Conservation (phyloP, 2,888 invertebrate genomes). For the Aphidoletes aphidimyza region DNA sequence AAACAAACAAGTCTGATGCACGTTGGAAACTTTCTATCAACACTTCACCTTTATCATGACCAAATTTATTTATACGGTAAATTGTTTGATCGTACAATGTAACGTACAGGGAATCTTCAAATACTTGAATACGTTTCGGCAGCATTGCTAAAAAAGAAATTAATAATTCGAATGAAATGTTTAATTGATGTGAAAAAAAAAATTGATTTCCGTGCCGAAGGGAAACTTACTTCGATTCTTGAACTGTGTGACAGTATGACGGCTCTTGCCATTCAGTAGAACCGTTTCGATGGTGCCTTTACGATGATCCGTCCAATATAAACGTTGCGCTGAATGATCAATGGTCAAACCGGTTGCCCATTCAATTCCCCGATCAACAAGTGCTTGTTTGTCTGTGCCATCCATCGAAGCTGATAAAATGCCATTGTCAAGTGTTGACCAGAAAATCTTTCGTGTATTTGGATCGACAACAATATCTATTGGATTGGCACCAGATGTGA, state of each 20-base stretch:
- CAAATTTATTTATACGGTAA: slow-evolving; percentile 75
- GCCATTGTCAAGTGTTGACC: slow-evolving; percentile 78
- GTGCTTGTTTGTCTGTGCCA: slow-evolving; percentile 70
- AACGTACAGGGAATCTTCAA: slow-evolving; percentile 77
- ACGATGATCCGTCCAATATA: slow-evolving; percentile 89
- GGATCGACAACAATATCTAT: slow-evolving; percentile 78
- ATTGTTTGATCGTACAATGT: slow-evolving; percentile 75
- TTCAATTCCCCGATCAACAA: slow-evolving; percentile 73
- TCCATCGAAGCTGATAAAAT: slow-evolving; percentile 76
- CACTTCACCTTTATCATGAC: slow-evolving; percentile 69
- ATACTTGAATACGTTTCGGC: slow-evolving; percentile 78
- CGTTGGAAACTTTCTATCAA: slow-evolving; percentile 70
- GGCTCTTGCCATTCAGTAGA: slow-evolving; percentile 75
- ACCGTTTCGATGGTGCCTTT: slow-evolving; percentile 77
- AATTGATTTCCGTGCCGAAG: too few species aligned
- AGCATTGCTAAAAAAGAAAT: slow-evolving; percentile 68
- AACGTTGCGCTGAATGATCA: slow-evolving; percentile 76
- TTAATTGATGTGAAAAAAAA: slow-evolving; percentile 50
- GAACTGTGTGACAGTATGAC: slow-evolving; percentile 71
- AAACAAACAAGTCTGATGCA: slow-evolving; percentile 74
- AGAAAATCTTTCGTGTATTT: slow-evolving; percentile 73
- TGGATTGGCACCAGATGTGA: slow-evolving; percentile 71
- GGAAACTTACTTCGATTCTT: slow-evolving; percentile 65
- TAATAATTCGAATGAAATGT: slow-evolving; percentile 49
- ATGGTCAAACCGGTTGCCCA: slow-evolving; percentile 83